Conservation (phyloP, 2,888 invertebrate genomes). For the Himalopsyche japonica region DNA sequence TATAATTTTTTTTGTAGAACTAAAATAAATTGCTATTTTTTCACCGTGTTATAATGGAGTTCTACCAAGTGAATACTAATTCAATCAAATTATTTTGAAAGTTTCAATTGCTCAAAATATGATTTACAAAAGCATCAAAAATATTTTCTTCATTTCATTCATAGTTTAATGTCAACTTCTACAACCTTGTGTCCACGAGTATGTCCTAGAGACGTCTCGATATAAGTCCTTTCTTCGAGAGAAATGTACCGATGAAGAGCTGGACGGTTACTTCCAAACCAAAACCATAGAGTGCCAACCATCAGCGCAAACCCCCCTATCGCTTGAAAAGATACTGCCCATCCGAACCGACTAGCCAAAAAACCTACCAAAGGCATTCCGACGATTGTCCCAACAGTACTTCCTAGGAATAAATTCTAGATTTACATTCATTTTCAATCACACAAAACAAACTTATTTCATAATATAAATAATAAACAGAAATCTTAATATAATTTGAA, state of each 20-base stretch:
- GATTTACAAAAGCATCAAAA: too few species aligned
- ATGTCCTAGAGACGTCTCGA: slow-evolving; percentile 57
- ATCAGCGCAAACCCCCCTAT: slow-evolving; percentile 61
- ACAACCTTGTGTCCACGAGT: slow-evolving; percentile 8
- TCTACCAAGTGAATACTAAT: too few species aligned
- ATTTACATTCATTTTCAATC: neutral
- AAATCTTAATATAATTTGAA: too few species aligned
- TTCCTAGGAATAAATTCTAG: slow-evolving; percentile 51
- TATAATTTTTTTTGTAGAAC: too few species aligned
- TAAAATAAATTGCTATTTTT: too few species aligned
- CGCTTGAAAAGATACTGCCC: slow-evolving; percentile 71
- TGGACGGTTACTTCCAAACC: slow-evolving; percentile 64
- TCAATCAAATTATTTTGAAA: too few species aligned
- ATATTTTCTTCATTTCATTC: too few species aligned
- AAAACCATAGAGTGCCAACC: slow-evolving; percentile 60
- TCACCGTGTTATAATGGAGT: too few species aligned
- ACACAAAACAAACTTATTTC: too few species aligned
- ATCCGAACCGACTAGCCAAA: slow-evolving; percentile 63
- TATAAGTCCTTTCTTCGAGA: slow-evolving; percentile 60
- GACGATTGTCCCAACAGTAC: slow-evolving; percentile 70
- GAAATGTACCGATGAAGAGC: slow-evolving; percentile 60
- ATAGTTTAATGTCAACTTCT: too few species aligned
- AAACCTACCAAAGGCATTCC: slow-evolving; percentile 68
- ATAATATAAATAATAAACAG: too few species aligned
- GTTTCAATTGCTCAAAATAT: too few species aligned